Evolutionary conservation across 1,140 invertebrate genomes (phyloP).

Genomic region (Drosophila melanogaster): Release_6_plus_ISO1_MT NC_004354.4:14189501-14190000

Average conservation of each 20-base stretch:
- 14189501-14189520: conserved; percentile 39
- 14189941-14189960: conserved; percentile 11
- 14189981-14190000: neutral
- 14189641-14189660: conserved; percentile 43
- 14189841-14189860: conserved; percentile 38
- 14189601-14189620: too few species aligned
- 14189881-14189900: conserved; percentile 23
- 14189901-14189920: neutral
- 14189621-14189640: neutral
- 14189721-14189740: conserved; percentile 48
- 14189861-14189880: conserved; percentile 27
- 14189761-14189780: conserved; percentile 31
- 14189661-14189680: conserved; percentile 38
- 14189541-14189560: neutral
- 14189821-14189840: conserved; percentile 46
- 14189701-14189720: conserved; percentile 61
- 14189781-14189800: conserved; percentile 13
- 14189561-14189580: conserved; percentile 52
- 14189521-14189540: conserved; percentile 35
- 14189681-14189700: conserved; percentile 38
- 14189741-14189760: conserved; percentile 46
- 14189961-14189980: conserved; percentile 13
- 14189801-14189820: conserved; percentile 8
- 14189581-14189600: neutral
- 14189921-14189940: neutral